Evolutionary conservation across 1,140 invertebrate genomes (phyloP), one percentile per base, ranked within the genome.

Genomic region (Dolichoris vasculosae): DNA sequence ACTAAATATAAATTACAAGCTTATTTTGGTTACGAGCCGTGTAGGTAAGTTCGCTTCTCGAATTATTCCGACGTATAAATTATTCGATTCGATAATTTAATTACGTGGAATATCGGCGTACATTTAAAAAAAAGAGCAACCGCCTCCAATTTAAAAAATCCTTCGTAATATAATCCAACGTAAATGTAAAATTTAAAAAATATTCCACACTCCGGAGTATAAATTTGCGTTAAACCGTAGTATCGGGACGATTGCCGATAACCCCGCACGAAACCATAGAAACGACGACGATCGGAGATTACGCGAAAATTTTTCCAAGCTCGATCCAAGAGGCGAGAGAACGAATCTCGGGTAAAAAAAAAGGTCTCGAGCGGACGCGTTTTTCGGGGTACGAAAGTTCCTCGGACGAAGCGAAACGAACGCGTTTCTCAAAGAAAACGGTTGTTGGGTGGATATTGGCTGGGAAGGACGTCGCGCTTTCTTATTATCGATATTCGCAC

Each of bases 401-500:
- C 82, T n/a, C 64, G 76, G 80, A 73, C 13, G 6, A 51, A 48
- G 3, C 8, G 46, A 30, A 30, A 32, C 26, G 64, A 46, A 38
- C 64, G 75, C 35, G 13, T 32, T 78, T 71, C 59, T 71, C 43
- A 51, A 84, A 0, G 73, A 51, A 38, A 23, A n/a, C n/a, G 78
- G 67, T 46, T 64, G 51, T 75, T 83, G 63, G 75, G 35, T 79
- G 64, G 80, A 83, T 82, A 83, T 86, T 79, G 63, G 84, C 71
- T 87, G 67, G 32, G 59, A n/a, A n/a, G 55, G 55, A 26, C 26
- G 55, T 59, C 55, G 55, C 55, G 23, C 35, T 48, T 71, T 51
- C 64, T n/a, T n/a, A n/a, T n/a, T 55, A 23, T 38, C 51, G 80
- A 63, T 75, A 67, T 38, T n/a, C 35, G 8, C 46, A 35, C 67